Conservation (phyloP, 2,888 invertebrate genomes). For the Apamea anceps region DNA sequence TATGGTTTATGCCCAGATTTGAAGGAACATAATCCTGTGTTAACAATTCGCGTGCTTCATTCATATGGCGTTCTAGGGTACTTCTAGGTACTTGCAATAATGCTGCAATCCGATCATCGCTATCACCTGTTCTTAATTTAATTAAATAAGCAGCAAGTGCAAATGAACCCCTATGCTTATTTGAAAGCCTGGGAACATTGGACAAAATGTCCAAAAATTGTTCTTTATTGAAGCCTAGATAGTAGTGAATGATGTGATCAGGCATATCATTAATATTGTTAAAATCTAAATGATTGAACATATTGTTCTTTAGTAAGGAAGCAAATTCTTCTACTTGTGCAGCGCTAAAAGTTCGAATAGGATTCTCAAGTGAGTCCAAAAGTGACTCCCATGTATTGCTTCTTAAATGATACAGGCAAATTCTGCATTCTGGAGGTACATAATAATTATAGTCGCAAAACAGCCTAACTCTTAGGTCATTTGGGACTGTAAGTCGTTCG, state of each 20-base stretch:
- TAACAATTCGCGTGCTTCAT: not conserved
- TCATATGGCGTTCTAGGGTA: not conserved
- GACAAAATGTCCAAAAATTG: not conserved
- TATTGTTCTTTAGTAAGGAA: not conserved
- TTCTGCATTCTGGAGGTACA: not conserved
- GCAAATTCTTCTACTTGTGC: conserved; percentile 1
- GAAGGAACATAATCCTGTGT: not conserved
- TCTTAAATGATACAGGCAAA: not conserved
- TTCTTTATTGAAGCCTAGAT: not conserved
- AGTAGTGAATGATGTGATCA: not conserved
- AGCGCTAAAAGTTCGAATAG: not conserved
- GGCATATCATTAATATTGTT: not conserved
- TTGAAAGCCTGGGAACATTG: not conserved
- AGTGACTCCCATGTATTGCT: conserved; percentile 1
- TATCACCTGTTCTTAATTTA: conserved; percentile 3
- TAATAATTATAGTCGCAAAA: not conserved
- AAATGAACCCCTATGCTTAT: not conserved
- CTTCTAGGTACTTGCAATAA: not conserved
- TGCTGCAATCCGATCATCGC: not conserved
- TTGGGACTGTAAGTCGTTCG: not conserved
- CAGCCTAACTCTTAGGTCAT: not conserved
- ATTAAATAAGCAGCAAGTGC: conserved; percentile 1
- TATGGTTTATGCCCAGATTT: not conserved
- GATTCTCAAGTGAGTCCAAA: not conserved
- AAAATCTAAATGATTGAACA: not conserved